A percentile compares a stretch with the other conserved stretches of the same genome.
Conservation (phyloP, 2,113 vertebrate genomes). For the Scopus umbretta region DNA sequence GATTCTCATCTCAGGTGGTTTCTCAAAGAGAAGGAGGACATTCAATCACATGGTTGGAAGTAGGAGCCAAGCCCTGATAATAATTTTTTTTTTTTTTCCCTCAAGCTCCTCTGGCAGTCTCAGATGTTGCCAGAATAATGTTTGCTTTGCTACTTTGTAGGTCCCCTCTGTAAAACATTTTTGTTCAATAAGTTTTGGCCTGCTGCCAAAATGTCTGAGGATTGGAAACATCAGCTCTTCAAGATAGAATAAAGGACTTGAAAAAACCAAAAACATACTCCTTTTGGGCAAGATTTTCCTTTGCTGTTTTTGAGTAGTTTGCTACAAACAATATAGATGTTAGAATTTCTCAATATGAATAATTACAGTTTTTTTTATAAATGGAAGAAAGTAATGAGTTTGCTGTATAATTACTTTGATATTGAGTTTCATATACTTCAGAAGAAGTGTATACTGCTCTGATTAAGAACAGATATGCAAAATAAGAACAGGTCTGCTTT, state of each 20-base stretch:
- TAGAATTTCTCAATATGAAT: neutral
- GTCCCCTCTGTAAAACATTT: neutral
- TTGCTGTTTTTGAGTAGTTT: neutral
- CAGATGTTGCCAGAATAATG: neutral
- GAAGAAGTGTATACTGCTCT: neutral
- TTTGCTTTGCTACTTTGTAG: neutral
- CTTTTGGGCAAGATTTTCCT: neutral
- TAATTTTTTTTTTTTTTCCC: too few species aligned
- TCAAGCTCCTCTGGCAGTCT: neutral
- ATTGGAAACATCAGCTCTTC: neutral
- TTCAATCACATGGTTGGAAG: neutral
- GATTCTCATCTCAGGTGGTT: neutral
- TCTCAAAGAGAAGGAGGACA: neutral
- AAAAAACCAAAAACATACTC: neutral
- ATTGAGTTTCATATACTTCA: neutral
- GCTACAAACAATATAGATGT: neutral
- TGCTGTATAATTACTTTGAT: neutral
- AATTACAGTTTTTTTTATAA: neutral
- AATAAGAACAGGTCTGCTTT: neutral
- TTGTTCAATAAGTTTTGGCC: neutral
- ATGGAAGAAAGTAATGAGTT: neutral
- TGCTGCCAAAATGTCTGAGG: neutral
- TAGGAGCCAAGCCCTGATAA: neutral
- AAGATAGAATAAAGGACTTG: neutral
- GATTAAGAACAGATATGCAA: neutral